Percentiles rank a stretch among this genome's conserved stretches.
Evolutionary conservation across 1,140 invertebrate species (phyloP).

Genomic region (Hylaeus anthracinus): DNA sequence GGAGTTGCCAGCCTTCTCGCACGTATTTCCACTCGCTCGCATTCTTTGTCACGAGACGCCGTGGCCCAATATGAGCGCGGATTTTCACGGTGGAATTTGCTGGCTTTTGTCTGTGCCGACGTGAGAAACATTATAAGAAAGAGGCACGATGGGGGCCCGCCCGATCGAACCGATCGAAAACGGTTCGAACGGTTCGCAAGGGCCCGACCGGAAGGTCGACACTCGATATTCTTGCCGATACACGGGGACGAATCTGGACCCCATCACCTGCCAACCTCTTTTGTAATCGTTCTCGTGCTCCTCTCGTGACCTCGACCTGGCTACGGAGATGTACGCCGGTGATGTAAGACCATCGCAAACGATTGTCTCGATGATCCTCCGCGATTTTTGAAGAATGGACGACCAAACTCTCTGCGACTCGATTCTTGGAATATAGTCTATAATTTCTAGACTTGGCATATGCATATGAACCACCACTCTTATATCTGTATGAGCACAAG

Average conservation of each 20-base stretch:
- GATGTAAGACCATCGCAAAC: background rate
- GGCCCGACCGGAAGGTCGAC: constrained; percentile 47
- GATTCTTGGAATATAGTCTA: no score
- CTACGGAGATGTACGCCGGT: background rate
- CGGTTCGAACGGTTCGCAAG: constrained; percentile 50
- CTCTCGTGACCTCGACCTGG: background rate
- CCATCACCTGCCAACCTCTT: constrained; percentile 56
- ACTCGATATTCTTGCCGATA: constrained; percentile 58
- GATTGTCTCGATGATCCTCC: background rate
- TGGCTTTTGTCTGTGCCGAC: constrained; percentile 73
- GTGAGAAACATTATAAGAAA: constrained; percentile 75
- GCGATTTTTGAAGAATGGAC: background rate
- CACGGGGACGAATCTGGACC: constrained; percentile 32
- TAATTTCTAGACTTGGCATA: no score
- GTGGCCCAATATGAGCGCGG: constrained; percentile 54
- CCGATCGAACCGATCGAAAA: constrained; percentile 72
- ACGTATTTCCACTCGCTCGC: constrained; percentile 19
- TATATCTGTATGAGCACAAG: no score
- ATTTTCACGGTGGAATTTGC: constrained; percentile 73
- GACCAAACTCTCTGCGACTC: no score
- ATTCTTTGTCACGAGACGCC: constrained; percentile 26
- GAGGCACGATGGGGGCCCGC: constrained; percentile 58
- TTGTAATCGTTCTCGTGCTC: constrained; percentile 46
- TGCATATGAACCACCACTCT: no score
- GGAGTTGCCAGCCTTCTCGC: constrained; percentile 59